Evolutionary conservation across 1,140 invertebrate species (phyloP), one percentile per base, ranked within the genome.

Genomic region (Trissolcus basalis): DNA sequence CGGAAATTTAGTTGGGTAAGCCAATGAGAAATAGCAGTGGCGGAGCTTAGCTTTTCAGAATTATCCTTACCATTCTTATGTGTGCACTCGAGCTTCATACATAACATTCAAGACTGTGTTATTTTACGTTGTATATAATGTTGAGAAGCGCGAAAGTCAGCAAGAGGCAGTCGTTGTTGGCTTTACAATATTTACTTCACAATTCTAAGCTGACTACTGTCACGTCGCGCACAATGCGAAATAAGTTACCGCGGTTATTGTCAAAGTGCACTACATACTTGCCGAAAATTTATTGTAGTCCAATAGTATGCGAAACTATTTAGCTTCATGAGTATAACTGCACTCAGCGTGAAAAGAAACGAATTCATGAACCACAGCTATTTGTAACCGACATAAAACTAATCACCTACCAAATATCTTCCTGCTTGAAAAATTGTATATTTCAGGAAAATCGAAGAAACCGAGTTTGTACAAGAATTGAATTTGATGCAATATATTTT

Each of bases 201-300:
- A 51, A 51, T 51, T 61, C 11, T 61, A 60, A 51, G 58, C 58
- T 61, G 47, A 51, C 58, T 61, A 61, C 35, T 61, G 36, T 61
- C 58, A 61, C 33, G 47, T 35, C 13, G 27, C 12, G 48, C 10
- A 61, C 58, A 61, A 61, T 51, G 58, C 15, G 58, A 51, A 61
- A 61, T 61, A 51, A 61, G 36, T 61, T 61, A 50, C 36, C 4
- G 13, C 19, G 7, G 58, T 61, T 61, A 51, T 61, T 50, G 48
- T 50, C 39, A 50, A 60, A 61, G 58, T 61, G 48, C 48, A 51
- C 12, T 16, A 61, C 58, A 51, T 61, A 51, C 58, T 61, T 61
- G 48, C 33, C 12, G 2, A 16, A 61, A 61, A 61, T 61, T 33
- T 33, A 60, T 13, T 50, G 58, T 60, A 39, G 15, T 50, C 35